These are phyloP conservation scores for Actenoides lindsayi DNA, from an alignment of 2,113 vertebrate genomes.

Conservation along the genomic window DNA sequence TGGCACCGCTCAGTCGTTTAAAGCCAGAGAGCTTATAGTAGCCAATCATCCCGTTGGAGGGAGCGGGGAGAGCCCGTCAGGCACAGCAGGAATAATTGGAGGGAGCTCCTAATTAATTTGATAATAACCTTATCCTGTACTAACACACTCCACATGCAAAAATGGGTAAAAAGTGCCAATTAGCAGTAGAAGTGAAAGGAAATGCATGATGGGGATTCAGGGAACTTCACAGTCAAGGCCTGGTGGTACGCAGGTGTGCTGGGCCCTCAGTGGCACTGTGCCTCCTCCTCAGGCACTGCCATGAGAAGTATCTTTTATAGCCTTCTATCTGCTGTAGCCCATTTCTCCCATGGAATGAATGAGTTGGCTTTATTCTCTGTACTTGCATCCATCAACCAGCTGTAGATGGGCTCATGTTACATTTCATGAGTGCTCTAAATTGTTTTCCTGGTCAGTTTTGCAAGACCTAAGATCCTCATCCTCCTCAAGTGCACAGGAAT, in stretches of 20 bases:
- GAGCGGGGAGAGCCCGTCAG: conserved; percentile 4
- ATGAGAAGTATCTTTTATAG: rapidly evolving
- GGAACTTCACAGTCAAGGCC: not conserved
- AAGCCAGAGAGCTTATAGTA: not conserved
- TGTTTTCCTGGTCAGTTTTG: not conserved
- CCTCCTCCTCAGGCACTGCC: not conserved
- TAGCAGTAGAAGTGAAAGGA: conserved; percentile 12
- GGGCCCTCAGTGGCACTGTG: not conserved
- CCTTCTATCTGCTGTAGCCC: not conserved
- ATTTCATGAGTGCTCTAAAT: not conserved
- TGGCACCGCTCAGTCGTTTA: not conserved
- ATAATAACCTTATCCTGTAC: conserved; percentile 55
- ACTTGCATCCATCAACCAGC: not conserved
- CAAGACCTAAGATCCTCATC: not conserved
- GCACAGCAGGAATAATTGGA: conserved; percentile 66
- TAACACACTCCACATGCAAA: conserved; percentile 54
- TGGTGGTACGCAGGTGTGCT: not conserved
- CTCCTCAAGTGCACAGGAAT: rapidly evolving
- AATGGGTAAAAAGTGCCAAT: conserved; percentile 47
- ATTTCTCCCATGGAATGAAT: rapidly evolving
- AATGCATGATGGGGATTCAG: not conserved
- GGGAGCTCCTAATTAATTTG: conserved; percentile 71
- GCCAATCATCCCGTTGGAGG: not conserved
- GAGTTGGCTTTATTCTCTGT: rapidly evolving
- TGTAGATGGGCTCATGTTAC: not conserved